These are phyloP conservation scores for Drosophila kanekoi DNA, from an alignment of 2,888 invertebrate species.

Conservation along the genomic window DNA sequence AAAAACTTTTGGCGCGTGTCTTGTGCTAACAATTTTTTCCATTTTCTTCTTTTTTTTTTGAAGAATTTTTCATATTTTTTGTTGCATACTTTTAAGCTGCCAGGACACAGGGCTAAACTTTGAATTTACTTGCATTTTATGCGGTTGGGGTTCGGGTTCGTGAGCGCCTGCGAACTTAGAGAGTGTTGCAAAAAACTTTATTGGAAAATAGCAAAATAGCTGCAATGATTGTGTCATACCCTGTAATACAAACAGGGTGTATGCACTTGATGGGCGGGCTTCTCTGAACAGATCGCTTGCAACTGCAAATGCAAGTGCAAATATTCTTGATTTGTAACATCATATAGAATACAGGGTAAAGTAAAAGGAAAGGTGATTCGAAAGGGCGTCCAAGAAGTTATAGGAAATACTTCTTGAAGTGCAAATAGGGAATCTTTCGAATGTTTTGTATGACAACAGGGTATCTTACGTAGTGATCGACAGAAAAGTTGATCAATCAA, in stretches of 20 bases:
- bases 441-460: no score
- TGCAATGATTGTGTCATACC: slow-evolving; percentile 25
- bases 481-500: no score
- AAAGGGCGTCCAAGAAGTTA: no score
- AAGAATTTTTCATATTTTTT: slow-evolving; percentile 8
- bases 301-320: no score
- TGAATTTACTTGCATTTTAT: slow-evolving; percentile 76
- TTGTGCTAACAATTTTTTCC: slow-evolving; percentile 65
- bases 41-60: slow-evolving; percentile 25
- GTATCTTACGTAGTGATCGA: no score
- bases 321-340: no score
- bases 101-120: slow-evolving; percentile 60
- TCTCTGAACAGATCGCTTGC: no score
- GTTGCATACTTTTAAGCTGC: slow-evolving; percentile 60
- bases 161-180: slow-evolving; percentile 2
- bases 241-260: background rate
- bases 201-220: slow-evolving; percentile 51
- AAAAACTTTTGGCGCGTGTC: slow-evolving; percentile 68
- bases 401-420: no score
- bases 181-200: slow-evolving; percentile 38
- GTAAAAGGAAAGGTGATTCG: no score
- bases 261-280: no score
- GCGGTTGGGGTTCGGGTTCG: background rate
- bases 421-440: no score
- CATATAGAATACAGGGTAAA: no score